phyloP scores from a whole-genome alignment of 2,888 invertebrate genomes.

The Dolichopus griseipennis region DNA sequence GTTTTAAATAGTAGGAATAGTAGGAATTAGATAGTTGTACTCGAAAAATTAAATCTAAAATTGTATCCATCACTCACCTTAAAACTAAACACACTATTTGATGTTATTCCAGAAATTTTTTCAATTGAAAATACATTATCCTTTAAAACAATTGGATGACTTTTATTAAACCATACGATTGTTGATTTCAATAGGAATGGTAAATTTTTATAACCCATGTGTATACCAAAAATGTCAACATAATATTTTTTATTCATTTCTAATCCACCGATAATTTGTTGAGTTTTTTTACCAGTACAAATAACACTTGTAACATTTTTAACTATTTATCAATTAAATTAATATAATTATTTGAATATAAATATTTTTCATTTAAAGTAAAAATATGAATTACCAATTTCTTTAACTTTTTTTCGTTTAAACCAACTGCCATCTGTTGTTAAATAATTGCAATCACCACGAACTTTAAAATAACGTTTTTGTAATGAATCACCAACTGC shows the following conservation, averaged over 20 bases:
- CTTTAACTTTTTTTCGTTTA: slow-evolving; percentile 31
- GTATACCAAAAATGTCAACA: slow-evolving; percentile 40
- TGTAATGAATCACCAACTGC: slow-evolving; percentile 30
- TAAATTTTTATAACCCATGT: slow-evolving; percentile 38
- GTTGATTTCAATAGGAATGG: slow-evolving; percentile 35
- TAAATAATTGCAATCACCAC: slow-evolving; percentile 24
- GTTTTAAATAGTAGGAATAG: too few species aligned
- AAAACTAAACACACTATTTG: slow-evolving; percentile 48
- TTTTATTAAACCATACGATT: slow-evolving; percentile 37
- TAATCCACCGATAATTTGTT: slow-evolving; percentile 35
- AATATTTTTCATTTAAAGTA: too few species aligned
- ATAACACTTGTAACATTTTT: slow-evolving; percentile 31
- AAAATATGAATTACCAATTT: too few species aligned
- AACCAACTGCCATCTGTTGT: slow-evolving; percentile 34
- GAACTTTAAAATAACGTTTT: slow-evolving; percentile 20
- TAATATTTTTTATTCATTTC: slow-evolving; percentile 36
- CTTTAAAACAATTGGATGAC: slow-evolving; percentile 40
- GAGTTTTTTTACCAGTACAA: slow-evolving; percentile 39
- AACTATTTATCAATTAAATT: slow-evolving; percentile 18
- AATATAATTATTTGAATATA: too few species aligned
- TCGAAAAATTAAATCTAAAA: background rate
- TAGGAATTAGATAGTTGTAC: background rate
- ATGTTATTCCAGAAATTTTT: slow-evolving; percentile 47
- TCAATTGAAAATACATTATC: slow-evolving; percentile 46
- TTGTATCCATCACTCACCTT: slow-evolving; percentile 40